Conservation (phyloP, 2,888 invertebrate genomes). For the Orgyia antiqua region DNA sequence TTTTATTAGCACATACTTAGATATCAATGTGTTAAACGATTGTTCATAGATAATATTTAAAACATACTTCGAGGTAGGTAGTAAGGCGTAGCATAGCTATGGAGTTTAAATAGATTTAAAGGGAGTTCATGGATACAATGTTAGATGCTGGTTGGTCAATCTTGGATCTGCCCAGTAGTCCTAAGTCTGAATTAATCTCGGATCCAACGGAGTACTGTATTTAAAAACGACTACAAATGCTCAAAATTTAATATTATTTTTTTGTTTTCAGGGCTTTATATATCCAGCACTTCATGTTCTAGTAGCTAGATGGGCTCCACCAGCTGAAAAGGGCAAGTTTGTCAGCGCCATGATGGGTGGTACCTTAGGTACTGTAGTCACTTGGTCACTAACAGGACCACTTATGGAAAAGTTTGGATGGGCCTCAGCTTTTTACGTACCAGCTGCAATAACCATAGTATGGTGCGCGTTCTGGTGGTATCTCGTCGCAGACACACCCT, state of each 20-base stretch:
- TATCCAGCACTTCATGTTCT: slow-evolving; percentile 82
- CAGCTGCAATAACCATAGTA: slow-evolving; percentile 73
- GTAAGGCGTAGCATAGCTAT: too few species aligned
- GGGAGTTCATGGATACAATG: too few species aligned
- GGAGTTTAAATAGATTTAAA: too few species aligned
- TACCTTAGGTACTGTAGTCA: slow-evolving; percentile 83
- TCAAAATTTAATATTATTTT: too few species aligned
- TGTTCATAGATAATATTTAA: too few species aligned
- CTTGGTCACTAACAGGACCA: slow-evolving; percentile 82
- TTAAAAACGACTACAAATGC: too few species aligned
- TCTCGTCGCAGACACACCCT: slow-evolving; percentile 81
- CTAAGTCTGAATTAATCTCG: too few species aligned
- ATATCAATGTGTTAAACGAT: too few species aligned
- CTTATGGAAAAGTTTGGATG: slow-evolving; percentile 81
- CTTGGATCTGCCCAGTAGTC: too few species aligned
- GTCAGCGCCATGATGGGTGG: slow-evolving; percentile 85
- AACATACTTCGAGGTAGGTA: too few species aligned
- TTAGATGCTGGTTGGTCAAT: too few species aligned
- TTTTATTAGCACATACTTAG: background rate
- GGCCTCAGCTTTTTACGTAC: slow-evolving; percentile 83
- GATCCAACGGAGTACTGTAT: too few species aligned
- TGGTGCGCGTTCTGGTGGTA: slow-evolving; percentile 80
- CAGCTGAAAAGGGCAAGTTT: slow-evolving; percentile 85
- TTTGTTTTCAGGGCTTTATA: slow-evolving; percentile 70
- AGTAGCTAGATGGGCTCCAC: slow-evolving; percentile 85